Percentiles rank a stretch among this genome's conserved stretches.
Conservation (phyloP, 2,888 invertebrate genomes). For the Trimorus sp. region DNA sequence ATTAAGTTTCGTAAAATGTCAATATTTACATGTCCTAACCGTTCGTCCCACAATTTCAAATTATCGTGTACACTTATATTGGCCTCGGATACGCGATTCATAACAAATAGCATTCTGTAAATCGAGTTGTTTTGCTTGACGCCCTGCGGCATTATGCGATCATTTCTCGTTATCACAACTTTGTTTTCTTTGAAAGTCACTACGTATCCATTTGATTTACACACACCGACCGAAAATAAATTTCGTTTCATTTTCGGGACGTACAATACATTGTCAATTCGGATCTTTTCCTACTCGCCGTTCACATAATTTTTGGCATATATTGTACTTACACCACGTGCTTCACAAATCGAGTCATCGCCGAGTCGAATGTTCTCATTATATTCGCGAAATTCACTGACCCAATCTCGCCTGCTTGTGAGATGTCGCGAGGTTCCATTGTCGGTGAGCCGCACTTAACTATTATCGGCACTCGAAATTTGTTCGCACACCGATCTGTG, state of each 20-base stretch:
- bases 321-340: neutral
- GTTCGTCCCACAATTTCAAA: slow-evolving; percentile 64
- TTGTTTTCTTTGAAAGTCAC: neutral
- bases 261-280: neutral
- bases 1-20: neutral
- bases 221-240: neutral
- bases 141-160: neutral
- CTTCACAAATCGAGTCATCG: neutral
- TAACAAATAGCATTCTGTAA: slow-evolving; percentile 40
- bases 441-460: neutral
- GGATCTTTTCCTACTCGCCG: neutral
- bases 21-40: slow-evolving; percentile 53
- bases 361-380: neutral
- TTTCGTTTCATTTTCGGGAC: neutral
- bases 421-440: neutral
- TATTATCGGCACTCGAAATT: neutral
- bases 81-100: neutral
- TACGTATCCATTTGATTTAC: neutral
- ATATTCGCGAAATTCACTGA: neutral
- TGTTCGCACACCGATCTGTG: neutral
- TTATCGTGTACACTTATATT: neutral
- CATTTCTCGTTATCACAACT: neutral
- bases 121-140: too few relatives aligned
- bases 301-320: neutral
- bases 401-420: neutral